A percentile compares a stretch with the other conserved stretches of the same genome.
Conservation (phyloP, 2,113 vertebrate genomes). For the Calyptomena viridis region DNA sequence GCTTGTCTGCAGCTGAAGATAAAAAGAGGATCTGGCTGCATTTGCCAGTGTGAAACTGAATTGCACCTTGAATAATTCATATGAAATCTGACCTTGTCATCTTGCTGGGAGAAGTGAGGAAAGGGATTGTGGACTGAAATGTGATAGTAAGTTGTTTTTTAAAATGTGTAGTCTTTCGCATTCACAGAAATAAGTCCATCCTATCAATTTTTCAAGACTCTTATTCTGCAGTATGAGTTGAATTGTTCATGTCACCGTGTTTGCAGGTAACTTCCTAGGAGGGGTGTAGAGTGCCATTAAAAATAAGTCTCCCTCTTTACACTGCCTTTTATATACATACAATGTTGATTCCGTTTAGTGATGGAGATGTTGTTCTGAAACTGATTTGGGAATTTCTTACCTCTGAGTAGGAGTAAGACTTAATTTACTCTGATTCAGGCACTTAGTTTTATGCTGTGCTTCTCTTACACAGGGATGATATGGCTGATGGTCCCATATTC, state of each 20-base stretch:
- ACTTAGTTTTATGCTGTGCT: background rate
- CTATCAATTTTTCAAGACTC: background rate
- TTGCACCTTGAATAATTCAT: slow-evolving; percentile 31
- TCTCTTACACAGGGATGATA: slow-evolving; percentile 74
- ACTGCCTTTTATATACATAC: background rate
- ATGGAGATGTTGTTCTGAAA: background rate
- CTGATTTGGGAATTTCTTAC: background rate
- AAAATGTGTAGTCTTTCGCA: background rate
- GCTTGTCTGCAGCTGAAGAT: background rate
- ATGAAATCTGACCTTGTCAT: slow-evolving; percentile 4
- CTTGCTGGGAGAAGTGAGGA: background rate
- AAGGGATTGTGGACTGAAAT: slow-evolving; percentile 26
- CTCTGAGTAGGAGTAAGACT: background rate
- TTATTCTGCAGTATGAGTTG: background rate
- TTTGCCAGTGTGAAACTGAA: slow-evolving; percentile 10
- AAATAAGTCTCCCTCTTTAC: background rate
- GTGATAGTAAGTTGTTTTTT: background rate
- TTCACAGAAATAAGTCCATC: background rate
- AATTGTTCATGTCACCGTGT: background rate
- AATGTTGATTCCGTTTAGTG: background rate
- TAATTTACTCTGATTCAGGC: background rate
- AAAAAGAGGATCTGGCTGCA: background rate
- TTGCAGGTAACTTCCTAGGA: background rate
- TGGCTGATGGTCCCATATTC: slow-evolving; percentile 79
- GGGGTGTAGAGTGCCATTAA: background rate